Evolutionary conservation across 2,797 vertebrate genomes (phyloP).

Genomic region (Meda fulgida): DNA sequence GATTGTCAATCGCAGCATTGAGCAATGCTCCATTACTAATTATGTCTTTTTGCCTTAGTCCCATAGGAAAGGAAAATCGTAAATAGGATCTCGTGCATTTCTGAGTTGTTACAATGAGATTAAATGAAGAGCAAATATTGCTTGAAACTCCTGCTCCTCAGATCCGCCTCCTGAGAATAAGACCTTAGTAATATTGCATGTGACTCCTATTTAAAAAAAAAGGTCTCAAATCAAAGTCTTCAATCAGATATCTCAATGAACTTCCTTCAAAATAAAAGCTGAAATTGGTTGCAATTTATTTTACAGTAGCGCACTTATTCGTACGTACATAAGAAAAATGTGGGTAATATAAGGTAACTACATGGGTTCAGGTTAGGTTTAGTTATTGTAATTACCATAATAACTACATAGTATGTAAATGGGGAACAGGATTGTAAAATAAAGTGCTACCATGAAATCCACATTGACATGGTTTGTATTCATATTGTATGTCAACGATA

Average conservation of each 20-base stretch:
- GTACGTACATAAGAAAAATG: no score
- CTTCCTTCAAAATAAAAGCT: not conserved
- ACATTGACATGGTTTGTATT: not conserved
- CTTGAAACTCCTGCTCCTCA: not conserved
- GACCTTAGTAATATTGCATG: not conserved
- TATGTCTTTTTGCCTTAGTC: not conserved
- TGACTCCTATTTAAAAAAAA: not conserved
- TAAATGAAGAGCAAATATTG: conserved; percentile 13
- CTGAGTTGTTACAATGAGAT: not conserved
- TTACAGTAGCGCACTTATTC: no score
- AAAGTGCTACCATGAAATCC: not conserved
- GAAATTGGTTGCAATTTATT: no score
- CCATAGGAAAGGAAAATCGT: not conserved
- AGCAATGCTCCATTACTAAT: conserved; percentile 7
- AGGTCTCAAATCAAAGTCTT: not conserved
- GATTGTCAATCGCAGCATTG: conserved; percentile 3
- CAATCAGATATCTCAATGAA: not conserved
- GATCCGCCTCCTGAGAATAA: not conserved
- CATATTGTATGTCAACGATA: no score
- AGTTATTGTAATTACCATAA: no score
- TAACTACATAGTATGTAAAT: no score
- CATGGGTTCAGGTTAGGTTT: no score
- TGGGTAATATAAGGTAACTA: no score
- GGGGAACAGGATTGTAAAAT: no score
- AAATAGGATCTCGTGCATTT: not conserved